Evolutionary conservation across 2,797 vertebrate species (phyloP).

Genomic region (Lacerta agilis): DNA sequence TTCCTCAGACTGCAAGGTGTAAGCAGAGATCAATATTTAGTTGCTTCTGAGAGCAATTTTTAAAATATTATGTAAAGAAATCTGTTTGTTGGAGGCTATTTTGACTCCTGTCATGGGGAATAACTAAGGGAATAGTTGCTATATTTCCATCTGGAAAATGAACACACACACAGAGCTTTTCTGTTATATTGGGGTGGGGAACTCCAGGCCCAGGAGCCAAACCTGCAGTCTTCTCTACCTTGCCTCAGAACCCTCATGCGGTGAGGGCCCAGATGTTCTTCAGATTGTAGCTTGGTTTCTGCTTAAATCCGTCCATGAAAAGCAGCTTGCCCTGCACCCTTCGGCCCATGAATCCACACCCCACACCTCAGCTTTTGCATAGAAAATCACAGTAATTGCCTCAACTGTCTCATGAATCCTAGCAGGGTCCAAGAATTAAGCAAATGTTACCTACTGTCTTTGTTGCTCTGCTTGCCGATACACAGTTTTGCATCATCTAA

Average conservation of each 20-base stretch:
- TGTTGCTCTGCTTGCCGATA: constrained; percentile 52
- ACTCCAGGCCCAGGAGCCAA: no score
- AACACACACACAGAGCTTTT: not conserved
- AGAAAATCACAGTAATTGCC: constrained; percentile 50
- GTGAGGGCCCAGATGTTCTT: not conserved
- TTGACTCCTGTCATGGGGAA: not conserved
- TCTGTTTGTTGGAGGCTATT: not conserved
- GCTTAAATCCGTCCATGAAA: not conserved
- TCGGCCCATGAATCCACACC: not conserved
- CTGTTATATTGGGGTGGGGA: no score
- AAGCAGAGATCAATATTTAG: no score
- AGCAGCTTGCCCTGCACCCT: not conserved
- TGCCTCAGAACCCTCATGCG: no score
- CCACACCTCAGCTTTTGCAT: constrained; percentile 10
- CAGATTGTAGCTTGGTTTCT: not conserved
- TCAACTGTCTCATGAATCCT: constrained; percentile 54
- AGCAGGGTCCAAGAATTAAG: constrained; percentile 60
- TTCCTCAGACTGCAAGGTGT: no score
- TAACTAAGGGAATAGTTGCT: not conserved
- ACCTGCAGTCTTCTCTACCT: no score
- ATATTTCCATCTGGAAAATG: not conserved
- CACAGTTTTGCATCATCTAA: constrained; percentile 68
- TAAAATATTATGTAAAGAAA: not conserved
- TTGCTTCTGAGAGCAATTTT: no score
- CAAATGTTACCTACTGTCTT: constrained; percentile 64